Base-by-base conservation (phyloP, 2,113 vertebrate genomes). In the Cyrtonyx montezumae region DNA sequence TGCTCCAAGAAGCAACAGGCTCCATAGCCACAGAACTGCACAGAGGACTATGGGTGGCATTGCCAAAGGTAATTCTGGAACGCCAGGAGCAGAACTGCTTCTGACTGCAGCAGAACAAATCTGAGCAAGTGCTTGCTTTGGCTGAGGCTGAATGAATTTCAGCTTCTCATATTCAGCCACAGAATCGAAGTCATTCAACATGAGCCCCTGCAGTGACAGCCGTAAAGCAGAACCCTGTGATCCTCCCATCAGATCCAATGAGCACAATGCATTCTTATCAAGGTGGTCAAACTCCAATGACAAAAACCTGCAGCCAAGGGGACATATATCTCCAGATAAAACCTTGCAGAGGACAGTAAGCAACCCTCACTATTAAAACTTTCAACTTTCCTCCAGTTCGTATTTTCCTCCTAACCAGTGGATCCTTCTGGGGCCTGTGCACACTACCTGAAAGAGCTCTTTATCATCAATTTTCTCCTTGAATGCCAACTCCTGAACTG, bases 331-430 rank as follows among this genome's bases (percentile, higher is more conserved):
- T n/a, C 42, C 16, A 2, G 1, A 67, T 15, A 34, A 80, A 69
- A 13, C 2, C 4, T n/a, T 86, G 56, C 40, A 59, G n/a, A 51
- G 53, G 61, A 70, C 22, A 81, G 63, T 55, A 89, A 79, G 65
- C 69, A 13, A 86, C 16, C 23, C 30, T 53, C 68, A 14, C 53
- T 66, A 32, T 28, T 65, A 76, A 71, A 91, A 68, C 8, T 49
- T 4, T 9, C 9, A 42, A 37, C 23, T 77, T 56, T 46, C 18
- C 45, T 67, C 18, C 62, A 90, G 65, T 56, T 87, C 42, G 2
- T 58, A 53, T 65, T 88, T 86, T 93, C 80, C 74, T 56, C 63
- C 56, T 53, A 71, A 73, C 36, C 51, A 75, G 71, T 37, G 77
- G 83, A 56, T 81, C 49, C 65, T 88, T 23, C 80, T 40, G 82